Base-by-base conservation (phyloP, 2,888 invertebrate genomes). In the Heliconius charithonia region DNA sequence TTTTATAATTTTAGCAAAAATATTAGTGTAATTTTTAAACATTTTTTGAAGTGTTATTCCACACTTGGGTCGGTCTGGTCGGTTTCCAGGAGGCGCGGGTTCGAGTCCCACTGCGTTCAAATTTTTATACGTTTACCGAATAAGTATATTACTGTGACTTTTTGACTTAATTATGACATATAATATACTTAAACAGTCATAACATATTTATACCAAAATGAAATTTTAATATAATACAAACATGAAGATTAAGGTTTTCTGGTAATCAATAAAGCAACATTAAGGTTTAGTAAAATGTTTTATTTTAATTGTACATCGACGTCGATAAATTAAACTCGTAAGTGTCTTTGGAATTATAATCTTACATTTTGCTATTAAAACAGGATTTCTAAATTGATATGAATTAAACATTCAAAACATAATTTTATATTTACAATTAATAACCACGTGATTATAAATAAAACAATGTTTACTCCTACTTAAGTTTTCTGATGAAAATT, bases 331-430 rank as follows among this genome's bases (percentile, higher is more conserved):
- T 87, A 94, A 93, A 92, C 88, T 89, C 88, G 87, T 90, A 88
- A 86, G 91, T 92, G 90, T 90, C 89, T 86, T 87, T 87, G 87
- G 89, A 92, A 88, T 89, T 86, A 89, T 91, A 91, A 90, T 86
- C 89, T 92, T 92, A 93, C 88, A 91, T 90, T 91, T 93, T 89
- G 88, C 91, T 93, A 92, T 88, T 90, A 92, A 91, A 92, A 92
- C 92, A 89, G 90, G 89, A 90, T 91, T 88, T 90, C 93, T 93
- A 93, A 88, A 88, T 92, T 94, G 93, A 94, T 94, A 94, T 93
- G 93, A 94, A 92, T 92, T 90, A 92, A 93, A 94, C 90, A 90
- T 93, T 91, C 87, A 91, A 92, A 94, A 93, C 92, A 93, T 93
- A 92, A 89, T 88, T 89, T 90, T 89, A 83, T 92, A 94, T 94